Evolutionary conservation across 1,140 invertebrate species (phyloP).

Genomic region (Tetragonula clypearis): DNA sequence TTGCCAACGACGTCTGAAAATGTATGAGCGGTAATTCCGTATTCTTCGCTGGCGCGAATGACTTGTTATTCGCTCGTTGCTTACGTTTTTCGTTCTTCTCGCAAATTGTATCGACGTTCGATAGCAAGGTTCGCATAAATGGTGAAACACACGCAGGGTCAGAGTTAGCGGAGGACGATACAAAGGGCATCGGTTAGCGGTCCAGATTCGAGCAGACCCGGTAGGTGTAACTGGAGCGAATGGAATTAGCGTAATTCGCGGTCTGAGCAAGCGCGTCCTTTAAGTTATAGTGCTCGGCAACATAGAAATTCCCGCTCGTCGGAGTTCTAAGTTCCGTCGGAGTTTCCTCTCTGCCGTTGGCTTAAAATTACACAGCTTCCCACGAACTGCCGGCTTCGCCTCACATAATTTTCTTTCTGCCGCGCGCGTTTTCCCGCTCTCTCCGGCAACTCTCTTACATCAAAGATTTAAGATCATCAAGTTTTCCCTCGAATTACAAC

Average conservation of each 20-base stretch:
- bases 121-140: too few relatives aligned
- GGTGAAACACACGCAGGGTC: background rate
- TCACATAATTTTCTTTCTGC: slow-evolving; percentile 1
- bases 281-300: background rate
- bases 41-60: slow-evolving; percentile 6
- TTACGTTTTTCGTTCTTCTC: background rate
- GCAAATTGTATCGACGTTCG: background rate
- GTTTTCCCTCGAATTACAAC: background rate
- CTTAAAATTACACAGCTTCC: background rate
- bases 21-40: slow-evolving; percentile 28
- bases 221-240: background rate
- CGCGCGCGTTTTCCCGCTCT: background rate
- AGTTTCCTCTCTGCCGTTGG: background rate
- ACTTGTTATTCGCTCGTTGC: slow-evolving; percentile 15
- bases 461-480: background rate
- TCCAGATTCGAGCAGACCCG: background rate
- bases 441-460: background rate
- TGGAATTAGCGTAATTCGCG: slow-evolving; percentile 11
- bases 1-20: slow-evolving; percentile 29
- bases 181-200: too few relatives aligned
- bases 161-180: background rate
- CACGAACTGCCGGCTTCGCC: background rate
- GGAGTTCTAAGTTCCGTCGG: background rate
- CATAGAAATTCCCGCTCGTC: background rate
- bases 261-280: slow-evolving; percentile 11